phyloP scores from a whole-genome alignment of 1,140 invertebrate genomes.

The Agraylea sexmaculata region DNA sequence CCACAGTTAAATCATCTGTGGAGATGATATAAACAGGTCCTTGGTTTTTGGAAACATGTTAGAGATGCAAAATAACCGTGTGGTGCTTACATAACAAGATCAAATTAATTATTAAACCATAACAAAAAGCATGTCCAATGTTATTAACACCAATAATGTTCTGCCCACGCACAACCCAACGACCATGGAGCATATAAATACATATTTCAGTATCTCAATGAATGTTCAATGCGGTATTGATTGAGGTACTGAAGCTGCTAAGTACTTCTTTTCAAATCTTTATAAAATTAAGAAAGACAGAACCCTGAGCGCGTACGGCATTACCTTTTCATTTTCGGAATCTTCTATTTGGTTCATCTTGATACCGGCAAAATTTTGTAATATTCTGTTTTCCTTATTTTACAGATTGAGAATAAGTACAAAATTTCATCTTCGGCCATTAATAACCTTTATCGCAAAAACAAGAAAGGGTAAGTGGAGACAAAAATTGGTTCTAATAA shows the following conservation, averaged over 20 bases:
- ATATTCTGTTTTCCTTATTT: slow-evolving; percentile 79
- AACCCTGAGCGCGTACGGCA: slow-evolving; percentile 20
- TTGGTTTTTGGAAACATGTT: too few relatives aligned
- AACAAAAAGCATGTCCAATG: slow-evolving; percentile 21
- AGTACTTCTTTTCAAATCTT: slow-evolving; percentile 42
- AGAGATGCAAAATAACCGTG: slow-evolving; percentile 22
- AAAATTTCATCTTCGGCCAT: slow-evolving; percentile 95
- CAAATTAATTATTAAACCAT: too few relatives aligned
- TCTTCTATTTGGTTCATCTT: background rate
- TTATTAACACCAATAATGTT: slow-evolving; percentile 21
- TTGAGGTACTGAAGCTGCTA: slow-evolving; percentile 18
- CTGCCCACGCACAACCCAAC: too few relatives aligned
- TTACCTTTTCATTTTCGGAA: background rate
- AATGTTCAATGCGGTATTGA: slow-evolving; percentile 1
- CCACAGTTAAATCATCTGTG: too few relatives aligned
- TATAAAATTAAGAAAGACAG: slow-evolving; percentile 40
- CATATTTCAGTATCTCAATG: too few relatives aligned
- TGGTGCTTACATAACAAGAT: slow-evolving; percentile 22
- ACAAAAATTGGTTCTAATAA: too few relatives aligned
- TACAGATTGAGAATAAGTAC: slow-evolving; percentile 99
- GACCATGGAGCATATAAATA: too few relatives aligned
- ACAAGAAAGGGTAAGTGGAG: slow-evolving; percentile 94
- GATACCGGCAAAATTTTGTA: slow-evolving; percentile 37
- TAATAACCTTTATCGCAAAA: slow-evolving; percentile 97
- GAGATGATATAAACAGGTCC: too few relatives aligned